A percentile compares a stretch with the other conserved stretches of the same genome.
These are phyloP conservation scores for Drosophila infuscata DNA, from an alignment of 2,888 invertebrate species.

Conservation along the genomic window DNA sequence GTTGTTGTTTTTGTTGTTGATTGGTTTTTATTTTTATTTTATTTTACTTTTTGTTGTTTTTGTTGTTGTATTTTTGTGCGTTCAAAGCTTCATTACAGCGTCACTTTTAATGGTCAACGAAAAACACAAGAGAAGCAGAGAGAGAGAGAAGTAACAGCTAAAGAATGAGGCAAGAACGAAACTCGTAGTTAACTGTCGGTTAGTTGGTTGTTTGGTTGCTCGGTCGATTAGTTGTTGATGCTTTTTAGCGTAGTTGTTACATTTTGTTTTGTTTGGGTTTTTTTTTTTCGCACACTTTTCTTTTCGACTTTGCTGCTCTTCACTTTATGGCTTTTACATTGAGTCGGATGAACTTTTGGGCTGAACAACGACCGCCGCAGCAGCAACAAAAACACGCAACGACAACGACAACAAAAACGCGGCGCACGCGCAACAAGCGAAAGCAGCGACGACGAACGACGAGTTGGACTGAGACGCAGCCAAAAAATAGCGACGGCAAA, in stretches of 20 bases:
- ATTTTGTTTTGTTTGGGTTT: conserved; percentile 45
- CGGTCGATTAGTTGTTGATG: conserved; percentile 35
- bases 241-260: conserved; percentile 46
- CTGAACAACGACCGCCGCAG: conserved; percentile 43
- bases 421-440: conserved; percentile 54
- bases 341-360: conserved; percentile 60
- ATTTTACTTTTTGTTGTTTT: conserved; percentile 7
- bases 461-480: conserved; percentile 24
- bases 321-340: conserved; percentile 68
- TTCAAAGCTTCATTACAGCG: conserved; percentile 71
- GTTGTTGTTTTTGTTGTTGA: conserved; percentile 34
- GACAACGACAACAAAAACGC: conserved; percentile 12
- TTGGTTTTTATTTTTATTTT: conserved; percentile 32
- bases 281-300: conserved; percentile 72
- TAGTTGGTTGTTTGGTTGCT: conserved; percentile 49
- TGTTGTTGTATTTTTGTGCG: conserved; percentile 41
- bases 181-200: conserved; percentile 69
- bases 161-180: conserved; percentile 61
- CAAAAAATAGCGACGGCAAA: conserved; percentile 25
- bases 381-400: conserved; percentile 40
- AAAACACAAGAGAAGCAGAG: conserved; percentile 34
- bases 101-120: conserved; percentile 76
- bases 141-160: conserved; percentile 28
- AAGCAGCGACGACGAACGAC: conserved; percentile 32
- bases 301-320: conserved; percentile 61